Evolutionary conservation across 2,113 vertebrate genomes (phyloP), one percentile per base, ranked within the genome.

Genomic region (Lepidothrix coronata): DNA sequence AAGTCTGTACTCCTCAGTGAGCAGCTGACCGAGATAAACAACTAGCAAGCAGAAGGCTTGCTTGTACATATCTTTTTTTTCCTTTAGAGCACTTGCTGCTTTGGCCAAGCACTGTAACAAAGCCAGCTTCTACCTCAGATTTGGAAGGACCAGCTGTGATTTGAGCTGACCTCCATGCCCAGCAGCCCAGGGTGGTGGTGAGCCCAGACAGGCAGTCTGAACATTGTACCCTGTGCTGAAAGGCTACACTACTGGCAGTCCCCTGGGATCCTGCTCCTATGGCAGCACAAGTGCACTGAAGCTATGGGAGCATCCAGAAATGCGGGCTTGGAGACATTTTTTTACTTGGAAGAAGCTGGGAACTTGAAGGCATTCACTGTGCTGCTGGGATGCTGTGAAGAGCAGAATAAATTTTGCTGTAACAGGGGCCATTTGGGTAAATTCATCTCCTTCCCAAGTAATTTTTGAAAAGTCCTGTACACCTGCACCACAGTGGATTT

Each of bases 231-330:
- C 46, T 1, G 0, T 2, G 16, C 22, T 0, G 2, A 41, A 72
- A 57, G 14, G 2, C 14, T 5, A 8, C 2, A 1, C 28, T 4
- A 3, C 22, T 1, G 0, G 27, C 0, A 0, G 41, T 37, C 31
- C 11, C 48, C 37, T 4, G 1, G 7, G 31, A 12, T 10, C 14
- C 0, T 2, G 0, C 37, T 44, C 10, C 17, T 9, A 46, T 7
- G 2, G 43, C 4, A 1, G 3, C 22, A 37, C 4, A 2, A 46
- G 16, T 0, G 2, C 9, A 0, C 8, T 0, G 10, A 51, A 8
- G 2, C 33, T 57, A 41, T 0, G 0, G 23, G 20, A 55, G 52
- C 3, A 2, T 49, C 90, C 77, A 82, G 51, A 58, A 3, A 14
- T 2, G 9, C 0, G 0, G 30, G 25, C 46, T 41, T n/a, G 30